Percentiles rank a stretch among this genome's conserved stretches.
phyloP scores from a whole-genome alignment of 1,140 invertebrate species.

The Drosophila virilis region DNA sequence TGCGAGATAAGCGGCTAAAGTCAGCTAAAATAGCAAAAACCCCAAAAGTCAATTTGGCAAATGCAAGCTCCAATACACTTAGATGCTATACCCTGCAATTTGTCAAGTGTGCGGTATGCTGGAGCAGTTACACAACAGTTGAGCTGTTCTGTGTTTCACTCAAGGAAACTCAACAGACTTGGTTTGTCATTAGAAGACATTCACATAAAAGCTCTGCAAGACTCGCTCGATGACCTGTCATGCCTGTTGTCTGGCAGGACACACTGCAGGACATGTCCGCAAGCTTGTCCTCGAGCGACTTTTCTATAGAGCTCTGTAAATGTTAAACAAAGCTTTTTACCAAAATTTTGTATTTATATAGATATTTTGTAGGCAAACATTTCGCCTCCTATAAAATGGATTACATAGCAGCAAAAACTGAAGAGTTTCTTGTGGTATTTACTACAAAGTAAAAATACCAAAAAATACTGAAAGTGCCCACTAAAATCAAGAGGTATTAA shows the following conservation, averaged over 20 bases:
- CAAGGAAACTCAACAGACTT: no score
- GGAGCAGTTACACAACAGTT: no score
- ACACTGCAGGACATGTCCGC: not conserved
- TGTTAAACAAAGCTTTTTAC: no score
- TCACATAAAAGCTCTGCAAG: not conserved
- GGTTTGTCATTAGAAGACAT: no score
- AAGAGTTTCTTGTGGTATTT: not conserved
- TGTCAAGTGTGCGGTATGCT: no score
- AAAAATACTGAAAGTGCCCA: conserved; percentile 1
- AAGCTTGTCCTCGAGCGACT: not conserved
- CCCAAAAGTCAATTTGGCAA: conserved; percentile 1
- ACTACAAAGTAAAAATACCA: not conserved
- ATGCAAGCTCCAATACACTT: not conserved
- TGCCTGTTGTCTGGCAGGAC: not conserved
- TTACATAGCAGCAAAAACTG: no score
- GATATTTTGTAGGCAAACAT: no score
- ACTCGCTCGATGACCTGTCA: not conserved
- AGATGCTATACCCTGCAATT: not conserved
- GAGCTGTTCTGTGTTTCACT: no score
- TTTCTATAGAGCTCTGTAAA: no score
- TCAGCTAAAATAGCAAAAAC: not conserved
- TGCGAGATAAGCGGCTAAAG: conserved; percentile 13
- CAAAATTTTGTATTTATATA: not conserved
- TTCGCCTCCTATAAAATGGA: not conserved
- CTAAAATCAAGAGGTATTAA: not conserved